A percentile compares a stretch with the other conserved stretches of the same genome.
Evolutionary conservation across 2,113 vertebrate genomes (phyloP).

Genomic region (Pavo muticus): DNA sequence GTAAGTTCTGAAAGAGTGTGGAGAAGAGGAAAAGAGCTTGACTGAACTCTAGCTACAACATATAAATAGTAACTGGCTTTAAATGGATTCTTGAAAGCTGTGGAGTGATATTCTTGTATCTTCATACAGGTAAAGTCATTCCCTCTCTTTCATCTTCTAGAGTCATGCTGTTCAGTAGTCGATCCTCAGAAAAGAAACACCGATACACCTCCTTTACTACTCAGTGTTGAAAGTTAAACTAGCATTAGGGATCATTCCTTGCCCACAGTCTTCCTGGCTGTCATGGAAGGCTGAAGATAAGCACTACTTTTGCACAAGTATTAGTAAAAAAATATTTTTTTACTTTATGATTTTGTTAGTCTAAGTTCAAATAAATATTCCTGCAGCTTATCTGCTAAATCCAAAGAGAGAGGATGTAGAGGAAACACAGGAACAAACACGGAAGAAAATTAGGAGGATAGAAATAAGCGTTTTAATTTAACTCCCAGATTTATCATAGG

Average conservation of each 20-base stretch:
- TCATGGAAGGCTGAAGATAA: background rate
- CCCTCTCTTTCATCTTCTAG: background rate
- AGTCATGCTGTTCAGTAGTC: background rate
- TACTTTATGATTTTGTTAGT: constrained; percentile 20
- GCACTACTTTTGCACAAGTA: background rate
- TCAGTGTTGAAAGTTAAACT: background rate
- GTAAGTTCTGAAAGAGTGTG: background rate
- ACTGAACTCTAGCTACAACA: background rate
- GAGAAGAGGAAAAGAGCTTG: background rate
- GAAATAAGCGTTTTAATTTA: background rate
- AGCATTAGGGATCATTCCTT: background rate
- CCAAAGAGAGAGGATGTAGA: background rate
- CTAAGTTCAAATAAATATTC: background rate
- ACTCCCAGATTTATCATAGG: background rate
- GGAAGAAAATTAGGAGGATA: background rate
- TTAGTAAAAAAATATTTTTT: constrained; percentile 5
- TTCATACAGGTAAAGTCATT: background rate
- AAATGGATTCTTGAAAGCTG: background rate
- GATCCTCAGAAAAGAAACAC: background rate
- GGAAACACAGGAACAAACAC: background rate
- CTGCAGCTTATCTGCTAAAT: constrained; percentile 10
- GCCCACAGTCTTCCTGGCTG: background rate
- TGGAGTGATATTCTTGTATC: background rate
- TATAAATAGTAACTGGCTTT: background rate
- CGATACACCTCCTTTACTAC: background rate